Percentiles rank a stretch among this genome's conserved stretches.
Conservation (phyloP, 2,888 invertebrate species). For the Scaptodrosophila latifasciaeformis region DNA sequence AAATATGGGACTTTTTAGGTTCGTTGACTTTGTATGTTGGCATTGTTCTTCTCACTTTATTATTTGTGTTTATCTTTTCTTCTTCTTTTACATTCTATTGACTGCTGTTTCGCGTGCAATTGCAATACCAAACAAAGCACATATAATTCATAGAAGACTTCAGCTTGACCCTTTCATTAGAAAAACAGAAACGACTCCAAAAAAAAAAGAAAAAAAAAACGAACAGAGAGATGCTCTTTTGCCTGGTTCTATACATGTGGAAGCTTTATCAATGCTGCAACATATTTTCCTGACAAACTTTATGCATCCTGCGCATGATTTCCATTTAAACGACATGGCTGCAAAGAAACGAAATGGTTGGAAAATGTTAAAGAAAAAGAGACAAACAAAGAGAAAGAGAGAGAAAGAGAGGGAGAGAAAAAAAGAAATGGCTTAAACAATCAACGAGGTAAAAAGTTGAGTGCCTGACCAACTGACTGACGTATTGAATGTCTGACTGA, state of each 20-base stretch:
- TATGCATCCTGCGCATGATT: constrained; percentile 68
- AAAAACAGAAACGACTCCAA: too few relatives aligned
- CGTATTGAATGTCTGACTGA: constrained; percentile 1
- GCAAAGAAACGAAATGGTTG: background rate
- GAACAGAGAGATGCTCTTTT: background rate
- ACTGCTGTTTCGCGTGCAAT: constrained; percentile 59
- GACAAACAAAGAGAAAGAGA: constrained; percentile 13
- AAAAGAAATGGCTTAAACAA: constrained; percentile 11
- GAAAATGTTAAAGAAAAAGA: constrained; percentile 44
- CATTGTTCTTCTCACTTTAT: constrained; percentile 69
- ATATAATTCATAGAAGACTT: constrained; percentile 57
- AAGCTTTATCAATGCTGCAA: constrained; percentile 11
- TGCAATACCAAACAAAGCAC: constrained; percentile 62
- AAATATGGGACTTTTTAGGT: constrained; percentile 68
- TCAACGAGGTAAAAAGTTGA: constrained; percentile 7
- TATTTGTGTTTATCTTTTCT: constrained; percentile 60
- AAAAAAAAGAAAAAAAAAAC: too few relatives aligned
- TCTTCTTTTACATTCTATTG: too few relatives aligned
- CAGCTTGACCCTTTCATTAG: constrained; percentile 65
- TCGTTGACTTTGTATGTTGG: constrained; percentile 67
- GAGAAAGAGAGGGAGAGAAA: constrained; percentile 33
- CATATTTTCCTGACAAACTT: constrained; percentile 39
- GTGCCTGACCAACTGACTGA: background rate
- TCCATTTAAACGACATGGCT: constrained; percentile 62
- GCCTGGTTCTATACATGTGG: background rate